Conservation (phyloP, 2,888 invertebrate genomes). For the Ellobium chinense region DNA sequence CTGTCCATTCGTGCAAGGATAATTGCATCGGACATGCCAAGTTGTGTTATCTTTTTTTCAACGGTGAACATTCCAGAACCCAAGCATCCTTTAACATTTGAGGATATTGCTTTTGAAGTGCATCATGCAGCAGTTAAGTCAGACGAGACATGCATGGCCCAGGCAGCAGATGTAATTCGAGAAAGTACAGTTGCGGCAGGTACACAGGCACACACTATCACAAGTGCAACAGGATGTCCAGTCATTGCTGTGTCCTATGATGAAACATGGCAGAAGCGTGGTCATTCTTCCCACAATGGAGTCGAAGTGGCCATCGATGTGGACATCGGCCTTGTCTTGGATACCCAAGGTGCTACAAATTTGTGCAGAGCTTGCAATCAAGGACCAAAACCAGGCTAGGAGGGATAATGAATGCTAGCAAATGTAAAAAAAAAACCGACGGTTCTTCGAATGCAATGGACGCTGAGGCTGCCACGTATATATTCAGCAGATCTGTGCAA, state of each 20-base stretch:
- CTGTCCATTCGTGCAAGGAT: slow-evolving; percentile 1
- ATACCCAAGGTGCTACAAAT: slow-evolving; percentile 1
- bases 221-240: background rate
- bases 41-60: background rate
- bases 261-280: slow-evolving; percentile 20
- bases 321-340: slow-evolving; percentile 17
- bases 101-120: background rate
- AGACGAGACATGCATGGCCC: background rate
- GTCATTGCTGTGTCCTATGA: background rate
- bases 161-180: background rate
- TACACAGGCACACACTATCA: background rate
- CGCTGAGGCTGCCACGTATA: background rate
- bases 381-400: background rate
- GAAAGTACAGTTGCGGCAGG: background rate
- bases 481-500: background rate
- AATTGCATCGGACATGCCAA: background rate
- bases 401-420: background rate
- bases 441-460: slow-evolving; percentile 27
- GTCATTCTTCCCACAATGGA: slow-evolving; percentile 23
- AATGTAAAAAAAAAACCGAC: background rate
- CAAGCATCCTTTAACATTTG: slow-evolving; percentile 8
- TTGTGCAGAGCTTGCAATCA: background rate
- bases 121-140: background rate
- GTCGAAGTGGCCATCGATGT: slow-evolving; percentile 16
- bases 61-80: background rate